Evolutionary conservation across 2,888 invertebrate species (phyloP).

Genomic region (Epistrophella euchroma): DNA sequence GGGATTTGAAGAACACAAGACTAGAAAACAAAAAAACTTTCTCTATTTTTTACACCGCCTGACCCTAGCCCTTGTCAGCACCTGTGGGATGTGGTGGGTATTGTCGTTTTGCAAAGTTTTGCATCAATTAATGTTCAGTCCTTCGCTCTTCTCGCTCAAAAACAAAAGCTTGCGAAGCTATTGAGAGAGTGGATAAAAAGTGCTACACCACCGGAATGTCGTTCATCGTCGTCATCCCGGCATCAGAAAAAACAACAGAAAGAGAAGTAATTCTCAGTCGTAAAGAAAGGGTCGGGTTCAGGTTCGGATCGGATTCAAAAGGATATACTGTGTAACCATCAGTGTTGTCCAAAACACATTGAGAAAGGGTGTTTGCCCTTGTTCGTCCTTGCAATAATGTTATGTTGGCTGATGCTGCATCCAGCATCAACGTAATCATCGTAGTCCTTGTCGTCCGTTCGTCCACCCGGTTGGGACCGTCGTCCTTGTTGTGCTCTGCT

Average conservation of each 20-base stretch:
- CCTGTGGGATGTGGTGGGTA: conserved; percentile 42
- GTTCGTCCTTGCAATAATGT: conserved; percentile 65
- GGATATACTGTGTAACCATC: conserved; percentile 30
- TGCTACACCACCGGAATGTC: conserved; percentile 2
- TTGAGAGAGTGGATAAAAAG: conserved; percentile 12
- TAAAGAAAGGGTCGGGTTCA: conserved; percentile 32
- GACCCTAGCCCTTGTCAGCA: conserved; percentile 8
- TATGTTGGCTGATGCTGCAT: conserved; percentile 18
- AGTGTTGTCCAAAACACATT: conserved; percentile 37
- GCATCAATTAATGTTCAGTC: conserved; percentile 67
- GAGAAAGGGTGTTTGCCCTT: conserved; percentile 58
- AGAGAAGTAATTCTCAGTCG: conserved; percentile 55
- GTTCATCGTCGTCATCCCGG: conserved; percentile 5
- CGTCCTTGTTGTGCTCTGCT: conserved; percentile 20
- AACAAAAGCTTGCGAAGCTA: conserved; percentile 19
- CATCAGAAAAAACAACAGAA: conserved; percentile 38
- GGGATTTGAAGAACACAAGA: background rate
- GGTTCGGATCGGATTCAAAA: conserved; percentile 24
- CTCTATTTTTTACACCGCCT: background rate
- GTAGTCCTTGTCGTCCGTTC: conserved; percentile 16
- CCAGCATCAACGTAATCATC: conserved; percentile 23
- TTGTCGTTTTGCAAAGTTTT: conserved; percentile 61
- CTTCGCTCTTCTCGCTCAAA: conserved; percentile 13
- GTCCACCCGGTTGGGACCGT: background rate
- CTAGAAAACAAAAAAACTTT: background rate